Evolutionary conservation across 2,797 vertebrate species (phyloP).

Genomic region (Columba guinea): DNA sequence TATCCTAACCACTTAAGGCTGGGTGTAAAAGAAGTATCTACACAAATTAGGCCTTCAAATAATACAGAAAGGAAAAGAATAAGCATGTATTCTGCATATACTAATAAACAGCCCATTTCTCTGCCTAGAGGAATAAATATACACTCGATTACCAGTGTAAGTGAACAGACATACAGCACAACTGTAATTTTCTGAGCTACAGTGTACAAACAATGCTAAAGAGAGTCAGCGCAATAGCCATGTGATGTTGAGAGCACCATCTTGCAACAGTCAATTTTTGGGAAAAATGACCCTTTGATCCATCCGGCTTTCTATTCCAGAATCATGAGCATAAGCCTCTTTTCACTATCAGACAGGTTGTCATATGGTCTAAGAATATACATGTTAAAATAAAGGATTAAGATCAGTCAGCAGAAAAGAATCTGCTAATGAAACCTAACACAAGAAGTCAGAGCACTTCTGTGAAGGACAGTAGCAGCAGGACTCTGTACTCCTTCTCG

Average conservation of each 20-base stretch:
- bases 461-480: not conserved
- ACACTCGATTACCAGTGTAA: not conserved
- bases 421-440: slow-evolving; percentile 3
- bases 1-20: not conserved
- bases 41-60: not conserved
- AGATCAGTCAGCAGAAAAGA: not conserved
- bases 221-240: not conserved
- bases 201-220: not conserved
- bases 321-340: not conserved
- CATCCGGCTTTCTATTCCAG: not conserved
- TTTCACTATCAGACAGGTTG: not conserved
- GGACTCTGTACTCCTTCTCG: not conserved
- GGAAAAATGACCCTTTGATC: not conserved
- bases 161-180: not conserved
- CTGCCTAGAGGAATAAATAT: not conserved
- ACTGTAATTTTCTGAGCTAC: not conserved
- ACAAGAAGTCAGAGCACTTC: not conserved
- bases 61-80: not conserved
- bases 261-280: not conserved
- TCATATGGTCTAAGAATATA: not conserved
- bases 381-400: not conserved
- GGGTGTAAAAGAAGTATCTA: not conserved
- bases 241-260: not conserved
- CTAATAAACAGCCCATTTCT: not conserved
- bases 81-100: not conserved